A percentile compares a stretch with the other conserved stretches of the same genome.
These are phyloP conservation scores for Himantopus leucocephalus DNA, from an alignment of 2,113 vertebrate species.

Conservation along the genomic window DNA sequence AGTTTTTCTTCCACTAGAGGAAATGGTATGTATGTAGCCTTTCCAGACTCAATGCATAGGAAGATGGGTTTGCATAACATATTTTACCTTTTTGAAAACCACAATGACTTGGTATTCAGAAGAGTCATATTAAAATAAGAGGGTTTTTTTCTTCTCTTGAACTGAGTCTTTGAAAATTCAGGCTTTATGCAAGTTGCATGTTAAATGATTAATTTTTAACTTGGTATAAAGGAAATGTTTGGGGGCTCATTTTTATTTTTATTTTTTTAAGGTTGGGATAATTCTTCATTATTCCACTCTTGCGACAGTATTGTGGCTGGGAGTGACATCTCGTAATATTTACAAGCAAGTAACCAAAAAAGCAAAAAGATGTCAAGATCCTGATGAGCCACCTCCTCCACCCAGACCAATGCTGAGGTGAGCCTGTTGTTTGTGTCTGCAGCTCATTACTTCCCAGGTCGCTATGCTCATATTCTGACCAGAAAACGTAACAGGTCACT, in stretches of 20 bases:
- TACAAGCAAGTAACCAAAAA: slow-evolving; percentile 97
- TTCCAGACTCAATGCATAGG: background rate
- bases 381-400: slow-evolving; percentile 91
- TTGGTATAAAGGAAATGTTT: background rate
- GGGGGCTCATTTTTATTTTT: background rate
- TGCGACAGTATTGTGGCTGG: slow-evolving; percentile 92
- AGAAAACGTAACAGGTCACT: background rate
- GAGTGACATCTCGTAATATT: slow-evolving; percentile 95
- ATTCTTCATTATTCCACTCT: slow-evolving; percentile 96
- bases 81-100: background rate
- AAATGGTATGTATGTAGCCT: background rate
- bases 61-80: background rate
- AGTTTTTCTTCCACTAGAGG: background rate
- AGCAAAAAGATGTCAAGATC: slow-evolving; percentile 89
- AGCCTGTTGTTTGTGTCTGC: background rate
- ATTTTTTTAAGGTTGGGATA: slow-evolving; percentile 86
- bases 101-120: background rate
- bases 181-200: rapidly evolving
- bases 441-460: background rate
- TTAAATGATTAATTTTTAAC: background rate
- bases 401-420: slow-evolving; percentile 97
- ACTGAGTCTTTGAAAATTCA: background rate
- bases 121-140: background rate
- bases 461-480: background rate
- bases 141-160: background rate